Percentiles rank a stretch among this genome's conserved stretches.
These are phyloP conservation scores for Kryptolebias marmoratus DNA, from an alignment of 2,113 vertebrate species.

Conservation along the genomic window DNA sequence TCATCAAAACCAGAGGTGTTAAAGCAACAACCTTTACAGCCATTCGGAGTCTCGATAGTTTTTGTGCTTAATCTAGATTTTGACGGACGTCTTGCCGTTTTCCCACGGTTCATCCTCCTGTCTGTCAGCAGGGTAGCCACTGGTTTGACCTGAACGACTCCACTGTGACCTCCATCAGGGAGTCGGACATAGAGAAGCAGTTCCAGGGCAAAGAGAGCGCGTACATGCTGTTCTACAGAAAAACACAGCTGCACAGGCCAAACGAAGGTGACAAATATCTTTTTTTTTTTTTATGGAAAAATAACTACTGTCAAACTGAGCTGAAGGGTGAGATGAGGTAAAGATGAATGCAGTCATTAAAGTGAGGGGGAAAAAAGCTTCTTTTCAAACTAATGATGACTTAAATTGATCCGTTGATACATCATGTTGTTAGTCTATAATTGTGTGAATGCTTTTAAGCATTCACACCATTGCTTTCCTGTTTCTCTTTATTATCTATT, in stretches of 20 bases:
- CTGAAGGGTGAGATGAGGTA: neutral
- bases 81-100: slow-evolving; percentile 19
- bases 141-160: slow-evolving; percentile 98
- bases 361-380: neutral
- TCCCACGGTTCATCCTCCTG: slow-evolving; percentile 41
- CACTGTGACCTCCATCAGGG: slow-evolving; percentile 87
- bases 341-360: neutral
- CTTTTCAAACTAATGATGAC: too few species aligned
- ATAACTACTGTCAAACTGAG: neutral
- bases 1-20: slow-evolving; percentile 53
- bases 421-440: too few species aligned
- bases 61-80: neutral
- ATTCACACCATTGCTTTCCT: too few species aligned
- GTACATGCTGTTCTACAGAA: slow-evolving; percentile 98
- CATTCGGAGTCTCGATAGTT: neutral
- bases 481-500: too few species aligned
- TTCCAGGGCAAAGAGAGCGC: slow-evolving; percentile 98
- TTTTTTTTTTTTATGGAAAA: slow-evolving; percentile 9
- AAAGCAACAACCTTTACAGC: neutral
- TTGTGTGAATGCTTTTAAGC: too few species aligned
- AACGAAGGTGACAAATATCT: slow-evolving; percentile 82
- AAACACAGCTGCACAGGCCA: slow-evolving; percentile 86
- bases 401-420: too few species aligned
- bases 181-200: slow-evolving; percentile 91
- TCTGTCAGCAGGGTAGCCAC: slow-evolving; percentile 74